Evolutionary conservation across 2,113 vertebrate genomes (phyloP).

Genomic region (Halichoeres trimaculatus): DNA sequence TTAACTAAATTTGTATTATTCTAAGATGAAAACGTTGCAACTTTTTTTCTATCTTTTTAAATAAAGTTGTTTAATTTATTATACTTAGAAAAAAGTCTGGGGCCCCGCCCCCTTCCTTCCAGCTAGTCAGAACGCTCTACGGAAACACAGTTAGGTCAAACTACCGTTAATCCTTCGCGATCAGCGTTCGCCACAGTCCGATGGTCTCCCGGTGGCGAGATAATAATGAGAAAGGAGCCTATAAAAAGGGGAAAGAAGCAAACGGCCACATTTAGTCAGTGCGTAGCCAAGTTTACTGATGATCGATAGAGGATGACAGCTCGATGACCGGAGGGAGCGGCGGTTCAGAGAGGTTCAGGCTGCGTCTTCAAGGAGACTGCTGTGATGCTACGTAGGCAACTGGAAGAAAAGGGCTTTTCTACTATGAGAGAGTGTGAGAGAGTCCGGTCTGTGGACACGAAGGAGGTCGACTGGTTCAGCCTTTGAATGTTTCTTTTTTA

Average conservation of each 20-base stretch:
- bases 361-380: constrained; percentile 69
- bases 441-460: constrained; percentile 50
- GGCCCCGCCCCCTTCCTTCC: constrained; percentile 1
- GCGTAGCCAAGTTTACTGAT: constrained; percentile 1
- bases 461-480: not conserved
- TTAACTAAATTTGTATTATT: no score
- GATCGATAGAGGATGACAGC: constrained; percentile 16
- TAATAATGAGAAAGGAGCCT: constrained; percentile 58
- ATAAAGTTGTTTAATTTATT: not conserved
- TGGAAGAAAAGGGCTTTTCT: constrained; percentile 71
- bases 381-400: constrained; percentile 81
- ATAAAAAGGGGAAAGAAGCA: constrained; percentile 10
- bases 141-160: constrained; percentile 73
- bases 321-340: constrained; percentile 41
- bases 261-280: not conserved
- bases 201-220: constrained; percentile 60
- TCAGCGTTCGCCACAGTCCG: constrained; percentile 19
- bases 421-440: constrained; percentile 71
- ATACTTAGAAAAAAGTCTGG: not conserved
- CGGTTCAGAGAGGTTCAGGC: constrained; percentile 47
- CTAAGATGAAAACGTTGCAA: no score
- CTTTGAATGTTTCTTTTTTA: not conserved
- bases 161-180: constrained; percentile 53
- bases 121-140: constrained; percentile 67
- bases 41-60: not conserved